These are phyloP conservation scores for Leptosomus discolor DNA, from an alignment of 2,113 vertebrate species.

Conservation along the genomic window DNA sequence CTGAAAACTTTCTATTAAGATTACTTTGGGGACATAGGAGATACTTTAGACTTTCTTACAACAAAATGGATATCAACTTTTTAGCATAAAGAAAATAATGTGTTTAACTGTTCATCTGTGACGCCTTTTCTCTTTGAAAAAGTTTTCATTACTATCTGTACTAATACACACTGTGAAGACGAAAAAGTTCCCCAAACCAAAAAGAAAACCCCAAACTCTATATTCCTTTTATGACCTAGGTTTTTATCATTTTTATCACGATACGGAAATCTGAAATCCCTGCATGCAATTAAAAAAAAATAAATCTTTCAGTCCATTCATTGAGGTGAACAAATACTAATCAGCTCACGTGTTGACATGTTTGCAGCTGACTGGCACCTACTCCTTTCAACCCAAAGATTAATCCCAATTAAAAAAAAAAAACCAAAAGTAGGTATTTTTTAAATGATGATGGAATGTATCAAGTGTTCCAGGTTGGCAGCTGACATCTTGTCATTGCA, in stretches of 20 bases:
- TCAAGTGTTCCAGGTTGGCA: conserved; percentile 68
- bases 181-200: neutral
- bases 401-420: neutral
- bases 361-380: neutral
- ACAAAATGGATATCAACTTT: conserved; percentile 7
- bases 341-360: neutral
- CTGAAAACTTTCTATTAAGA: conserved; percentile 33
- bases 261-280: conserved; percentile 53
- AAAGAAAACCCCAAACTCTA: conserved; percentile 29
- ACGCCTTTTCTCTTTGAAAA: conserved; percentile 8
- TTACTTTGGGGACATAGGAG: conserved; percentile 31
- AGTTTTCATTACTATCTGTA: neutral
- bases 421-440: neutral
- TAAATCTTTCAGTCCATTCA: neutral
- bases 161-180: conserved; percentile 48
- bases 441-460: conserved; percentile 61
- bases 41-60: neutral
- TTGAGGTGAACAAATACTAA: neutral
- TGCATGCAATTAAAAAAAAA: conserved; percentile 39
- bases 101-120: conserved; percentile 8
- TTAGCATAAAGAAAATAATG: neutral
- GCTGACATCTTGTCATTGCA: conserved; percentile 63
- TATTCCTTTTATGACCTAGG: conserved; percentile 32
- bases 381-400: neutral
- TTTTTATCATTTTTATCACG: conserved; percentile 28